These are phyloP conservation scores for Sclerodermus sp. DNA, from an alignment of 2,888 invertebrate species.

Conservation along the genomic window DNA sequence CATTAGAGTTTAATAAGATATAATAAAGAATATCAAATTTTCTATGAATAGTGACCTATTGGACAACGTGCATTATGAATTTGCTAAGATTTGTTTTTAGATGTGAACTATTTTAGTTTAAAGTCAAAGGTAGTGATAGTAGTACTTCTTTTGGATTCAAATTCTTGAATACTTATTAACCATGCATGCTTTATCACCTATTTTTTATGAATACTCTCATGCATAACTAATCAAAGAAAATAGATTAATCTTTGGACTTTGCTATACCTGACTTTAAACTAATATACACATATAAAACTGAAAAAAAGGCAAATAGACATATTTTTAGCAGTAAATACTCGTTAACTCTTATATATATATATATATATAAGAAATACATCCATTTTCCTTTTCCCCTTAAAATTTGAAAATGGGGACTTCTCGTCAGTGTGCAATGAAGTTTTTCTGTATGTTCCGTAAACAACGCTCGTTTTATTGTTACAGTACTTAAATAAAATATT, in stretches of 20 bases:
- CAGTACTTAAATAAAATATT: too few species aligned
- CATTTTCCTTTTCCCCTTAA: too few species aligned
- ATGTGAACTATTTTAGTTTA: slow-evolving; percentile 20
- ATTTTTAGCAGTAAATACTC: too few species aligned
- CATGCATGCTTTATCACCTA: slow-evolving; percentile 28
- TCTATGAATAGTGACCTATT: not conserved
- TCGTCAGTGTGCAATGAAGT: too few species aligned
- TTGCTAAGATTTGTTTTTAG: not conserved
- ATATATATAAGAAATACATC: too few species aligned
- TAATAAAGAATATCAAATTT: not conserved
- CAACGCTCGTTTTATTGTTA: too few species aligned
- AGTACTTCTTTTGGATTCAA: not conserved
- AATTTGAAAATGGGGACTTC: too few species aligned
- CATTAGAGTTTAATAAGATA: too few species aligned
- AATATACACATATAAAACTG: slow-evolving; percentile 1
- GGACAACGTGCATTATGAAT: slow-evolving; percentile 17
- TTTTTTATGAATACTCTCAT: slow-evolving; percentile 16
- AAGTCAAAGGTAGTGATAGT: slow-evolving; percentile 28
- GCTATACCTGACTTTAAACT: slow-evolving; percentile 32
- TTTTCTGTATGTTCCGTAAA: too few species aligned
- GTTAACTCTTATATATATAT: slow-evolving; percentile 12
- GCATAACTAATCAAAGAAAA: slow-evolving; percentile 21
- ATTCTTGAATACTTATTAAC: slow-evolving; percentile 6
- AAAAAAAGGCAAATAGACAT: too few species aligned
- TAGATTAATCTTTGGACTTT: slow-evolving; percentile 1